These are phyloP conservation scores for Brachionus sp. DNA, from an alignment of 1,140 invertebrate genomes.

Conservation along the genomic window DNA sequence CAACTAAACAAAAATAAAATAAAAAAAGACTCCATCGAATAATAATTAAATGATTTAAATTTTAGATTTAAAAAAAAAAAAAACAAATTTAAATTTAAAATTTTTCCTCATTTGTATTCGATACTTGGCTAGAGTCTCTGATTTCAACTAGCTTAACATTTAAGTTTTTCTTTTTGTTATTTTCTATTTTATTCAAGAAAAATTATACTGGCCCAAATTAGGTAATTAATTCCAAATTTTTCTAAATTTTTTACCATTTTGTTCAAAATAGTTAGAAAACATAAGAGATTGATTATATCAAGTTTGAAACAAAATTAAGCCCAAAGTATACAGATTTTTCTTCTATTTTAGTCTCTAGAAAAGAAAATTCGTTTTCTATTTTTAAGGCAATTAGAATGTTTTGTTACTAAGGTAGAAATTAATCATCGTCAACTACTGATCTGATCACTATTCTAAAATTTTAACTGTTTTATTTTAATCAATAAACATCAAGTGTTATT, in stretches of 20 bases:
- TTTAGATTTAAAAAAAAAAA: conserved; percentile 6
- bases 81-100: conserved; percentile 30
- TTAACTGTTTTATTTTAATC: not conserved
- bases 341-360: no score
- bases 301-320: no score
- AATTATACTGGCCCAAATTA: not conserved
- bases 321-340: no score
- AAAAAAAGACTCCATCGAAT: not conserved
- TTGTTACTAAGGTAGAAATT: not conserved
- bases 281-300: not conserved
- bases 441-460: no score
- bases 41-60: conserved; percentile 37
- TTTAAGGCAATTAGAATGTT: not conserved
- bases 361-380: no score
- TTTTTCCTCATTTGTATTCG: conserved; percentile 32
- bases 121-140: not conserved
- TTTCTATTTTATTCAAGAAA: not conserved
- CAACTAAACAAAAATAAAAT: not conserved
- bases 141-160: conserved; percentile 22
- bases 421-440: no score
- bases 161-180: not conserved
- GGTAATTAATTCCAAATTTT: conserved; percentile 22
- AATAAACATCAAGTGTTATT: not conserved
- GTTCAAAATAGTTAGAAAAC: not conserved
- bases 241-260: not conserved